Conservation (phyloP, 1,140 invertebrate genomes). For the Chrysomallon squamiferum region DNA sequence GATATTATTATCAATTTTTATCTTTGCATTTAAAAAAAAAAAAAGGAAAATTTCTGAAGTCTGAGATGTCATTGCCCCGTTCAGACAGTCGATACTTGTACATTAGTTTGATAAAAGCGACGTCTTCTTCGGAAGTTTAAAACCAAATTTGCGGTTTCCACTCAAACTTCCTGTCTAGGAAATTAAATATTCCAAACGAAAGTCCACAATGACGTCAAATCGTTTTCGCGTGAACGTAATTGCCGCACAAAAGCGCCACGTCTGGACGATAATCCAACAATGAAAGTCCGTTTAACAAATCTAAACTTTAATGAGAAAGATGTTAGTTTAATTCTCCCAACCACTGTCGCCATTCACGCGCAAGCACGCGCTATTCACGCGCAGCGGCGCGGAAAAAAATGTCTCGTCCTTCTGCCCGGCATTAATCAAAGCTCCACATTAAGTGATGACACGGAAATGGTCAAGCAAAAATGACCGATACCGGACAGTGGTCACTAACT, state of each 20-base stretch:
- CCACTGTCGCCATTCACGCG: not conserved
- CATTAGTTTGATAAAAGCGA: too few species aligned
- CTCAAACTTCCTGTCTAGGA: too few species aligned
- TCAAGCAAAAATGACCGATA: not conserved
- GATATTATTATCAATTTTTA: too few species aligned
- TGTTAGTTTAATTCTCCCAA: constrained; percentile 4
- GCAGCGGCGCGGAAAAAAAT: constrained; percentile 3
- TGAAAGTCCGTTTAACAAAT: constrained; percentile 5
- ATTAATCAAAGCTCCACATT: constrained; percentile 12
- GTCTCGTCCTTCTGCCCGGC: not conserved
- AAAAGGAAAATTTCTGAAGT: too few species aligned
- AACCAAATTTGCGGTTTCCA: too few species aligned
- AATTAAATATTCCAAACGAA: too few species aligned
- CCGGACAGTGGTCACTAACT: not conserved
- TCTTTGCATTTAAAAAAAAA: too few species aligned
- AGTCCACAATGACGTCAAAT: too few species aligned
- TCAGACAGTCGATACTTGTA: too few species aligned
- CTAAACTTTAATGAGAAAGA: constrained; percentile 7
- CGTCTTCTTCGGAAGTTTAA: too few species aligned
- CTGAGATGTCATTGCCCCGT: too few species aligned
- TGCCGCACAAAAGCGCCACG: not conserved
- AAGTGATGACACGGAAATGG: constrained; percentile 1
- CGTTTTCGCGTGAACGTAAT: too few species aligned
- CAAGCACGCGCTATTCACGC: not conserved
- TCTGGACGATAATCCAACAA: not conserved